These are phyloP conservation scores for Dioctria linearis DNA, from an alignment of 2,888 invertebrate species.

Conservation along the genomic window DNA sequence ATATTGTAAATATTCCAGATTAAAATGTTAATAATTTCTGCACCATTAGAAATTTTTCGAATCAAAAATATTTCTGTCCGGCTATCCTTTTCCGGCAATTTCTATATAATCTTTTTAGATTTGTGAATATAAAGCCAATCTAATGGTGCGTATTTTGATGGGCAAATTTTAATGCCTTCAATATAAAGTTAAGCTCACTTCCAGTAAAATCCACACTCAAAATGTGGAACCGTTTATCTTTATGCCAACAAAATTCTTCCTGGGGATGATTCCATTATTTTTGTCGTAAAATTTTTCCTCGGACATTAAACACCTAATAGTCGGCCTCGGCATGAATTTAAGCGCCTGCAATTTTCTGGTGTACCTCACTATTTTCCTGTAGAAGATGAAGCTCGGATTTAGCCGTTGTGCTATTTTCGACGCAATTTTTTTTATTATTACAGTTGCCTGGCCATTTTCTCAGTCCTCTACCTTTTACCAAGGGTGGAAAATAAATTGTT, in stretches of 20 bases:
- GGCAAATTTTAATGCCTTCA: not conserved
- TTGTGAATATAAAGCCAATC: not conserved
- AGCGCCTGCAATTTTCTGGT: slow-evolving; percentile 7
- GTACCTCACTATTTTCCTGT: not conserved
- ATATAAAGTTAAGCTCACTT: not conserved
- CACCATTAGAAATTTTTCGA: no score
- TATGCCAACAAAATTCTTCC: no score
- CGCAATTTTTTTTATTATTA: not conserved
- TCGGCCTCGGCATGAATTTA: slow-evolving; percentile 38
- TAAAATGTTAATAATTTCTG: no score
- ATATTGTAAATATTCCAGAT: no score
- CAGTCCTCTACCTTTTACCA: slow-evolving; percentile 21
- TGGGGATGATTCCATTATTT: slow-evolving; percentile 22
- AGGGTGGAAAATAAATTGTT: slow-evolving; percentile 23
- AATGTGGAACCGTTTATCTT: not conserved
- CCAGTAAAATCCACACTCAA: not conserved
- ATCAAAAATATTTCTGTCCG: no score
- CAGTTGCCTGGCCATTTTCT: not conserved
- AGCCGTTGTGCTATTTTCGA: not conserved
- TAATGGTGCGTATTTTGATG: not conserved
- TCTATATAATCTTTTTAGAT: no score
- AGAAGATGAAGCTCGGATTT: not conserved
- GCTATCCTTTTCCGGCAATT: no score
- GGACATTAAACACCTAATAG: slow-evolving; percentile 45
- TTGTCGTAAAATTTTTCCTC: slow-evolving; percentile 37